phyloP scores from a whole-genome alignment of 2,113 vertebrate genomes.

The Hydrochoerus hydrochaeris region DNA sequence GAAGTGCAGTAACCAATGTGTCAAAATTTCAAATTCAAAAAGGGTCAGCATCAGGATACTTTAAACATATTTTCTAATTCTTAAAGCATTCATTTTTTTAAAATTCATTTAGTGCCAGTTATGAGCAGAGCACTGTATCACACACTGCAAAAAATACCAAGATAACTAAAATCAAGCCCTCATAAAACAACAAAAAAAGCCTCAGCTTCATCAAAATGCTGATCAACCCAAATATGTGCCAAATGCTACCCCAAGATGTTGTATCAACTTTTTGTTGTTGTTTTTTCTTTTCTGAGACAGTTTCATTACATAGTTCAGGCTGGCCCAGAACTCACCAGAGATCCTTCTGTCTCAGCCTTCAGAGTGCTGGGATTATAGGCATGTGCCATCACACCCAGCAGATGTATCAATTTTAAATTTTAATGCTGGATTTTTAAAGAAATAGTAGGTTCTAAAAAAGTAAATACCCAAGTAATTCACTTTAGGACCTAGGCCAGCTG shows the following conservation, averaged over 20 bases:
- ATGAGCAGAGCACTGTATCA: not conserved
- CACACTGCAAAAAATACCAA: constrained; percentile 6
- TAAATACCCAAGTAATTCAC: constrained; percentile 59
- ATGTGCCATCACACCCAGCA: not conserved
- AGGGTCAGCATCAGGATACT: not conserved
- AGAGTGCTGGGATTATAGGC: not conserved
- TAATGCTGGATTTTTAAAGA: not conserved
- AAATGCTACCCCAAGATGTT: constrained; percentile 20
- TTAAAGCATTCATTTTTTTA: not conserved
- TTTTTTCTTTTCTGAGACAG: not conserved
- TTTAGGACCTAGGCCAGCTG: not conserved
- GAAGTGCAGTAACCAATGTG: not conserved
- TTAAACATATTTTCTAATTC: constrained; percentile 1
- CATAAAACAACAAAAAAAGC: not conserved
- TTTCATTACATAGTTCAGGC: not conserved
- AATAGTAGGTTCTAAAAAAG: constrained; percentile 2
- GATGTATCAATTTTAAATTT: not conserved
- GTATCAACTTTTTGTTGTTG: not conserved
- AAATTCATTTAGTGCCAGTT: not conserved
- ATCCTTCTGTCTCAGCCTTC: not conserved
- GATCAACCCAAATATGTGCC: not conserved
- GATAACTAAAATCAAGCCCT: not conserved
- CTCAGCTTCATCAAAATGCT: not conserved
- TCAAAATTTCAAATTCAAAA: constrained; percentile 47
- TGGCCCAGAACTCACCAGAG: not conserved